These are phyloP conservation scores for Rhagium mordax DNA, from an alignment of 2,888 invertebrate species.

Conservation along the genomic window DNA sequence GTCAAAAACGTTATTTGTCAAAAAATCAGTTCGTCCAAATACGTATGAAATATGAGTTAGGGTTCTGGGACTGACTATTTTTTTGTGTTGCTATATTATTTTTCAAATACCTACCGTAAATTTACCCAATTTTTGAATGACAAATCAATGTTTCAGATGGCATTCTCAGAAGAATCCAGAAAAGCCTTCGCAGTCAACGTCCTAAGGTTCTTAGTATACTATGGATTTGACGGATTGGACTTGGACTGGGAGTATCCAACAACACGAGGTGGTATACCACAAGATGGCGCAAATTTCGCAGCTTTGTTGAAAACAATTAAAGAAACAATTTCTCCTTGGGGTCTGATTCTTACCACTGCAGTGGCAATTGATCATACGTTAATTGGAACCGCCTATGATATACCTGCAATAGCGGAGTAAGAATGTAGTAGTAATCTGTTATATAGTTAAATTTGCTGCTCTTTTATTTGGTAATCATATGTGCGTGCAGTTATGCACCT, in stretches of 20 bases:
- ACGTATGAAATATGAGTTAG: too few species aligned
- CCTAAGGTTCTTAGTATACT: slow-evolving; percentile 62
- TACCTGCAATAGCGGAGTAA: slow-evolving; percentile 65
- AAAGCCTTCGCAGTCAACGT: slow-evolving; percentile 68
- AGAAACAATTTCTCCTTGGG: slow-evolving; percentile 66
- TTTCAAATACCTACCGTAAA: too few species aligned
- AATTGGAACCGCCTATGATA: slow-evolving; percentile 67
- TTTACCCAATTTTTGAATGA: too few species aligned
- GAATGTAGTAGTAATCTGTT: too few species aligned
- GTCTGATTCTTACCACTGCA: slow-evolving; percentile 69
- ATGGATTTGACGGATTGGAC: slow-evolving; percentile 81
- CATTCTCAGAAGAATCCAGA: slow-evolving; percentile 62
- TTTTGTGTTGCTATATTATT: too few species aligned
- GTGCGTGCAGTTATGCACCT: too few species aligned
- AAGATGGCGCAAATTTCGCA: slow-evolving; percentile 58
- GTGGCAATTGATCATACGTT: slow-evolving; percentile 67
- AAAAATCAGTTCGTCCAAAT: too few species aligned
- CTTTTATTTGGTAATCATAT: too few species aligned
- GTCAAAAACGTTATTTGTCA: too few species aligned
- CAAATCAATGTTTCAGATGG: slow-evolving; percentile 64
- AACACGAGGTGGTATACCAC: slow-evolving; percentile 70
- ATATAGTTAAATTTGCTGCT: too few species aligned
- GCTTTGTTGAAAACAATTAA: slow-evolving; percentile 67
- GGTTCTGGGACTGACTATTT: too few species aligned
- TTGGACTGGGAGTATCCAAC: slow-evolving; percentile 83